Conservation (phyloP, 2,797 vertebrate genomes). For the Premnoplex brunnescens region DNA sequence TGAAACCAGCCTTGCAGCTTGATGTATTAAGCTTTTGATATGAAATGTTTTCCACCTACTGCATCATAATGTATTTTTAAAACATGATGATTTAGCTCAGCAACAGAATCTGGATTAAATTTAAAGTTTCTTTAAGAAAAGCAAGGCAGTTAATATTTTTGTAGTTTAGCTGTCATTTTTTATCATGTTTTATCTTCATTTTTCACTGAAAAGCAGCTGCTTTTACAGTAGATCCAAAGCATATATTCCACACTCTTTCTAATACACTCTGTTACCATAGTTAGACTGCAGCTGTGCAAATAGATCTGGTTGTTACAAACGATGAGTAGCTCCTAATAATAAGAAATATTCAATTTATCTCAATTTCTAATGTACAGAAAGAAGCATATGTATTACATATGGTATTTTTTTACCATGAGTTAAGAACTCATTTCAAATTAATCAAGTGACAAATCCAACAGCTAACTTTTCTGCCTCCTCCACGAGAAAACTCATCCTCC, state of each 20-base stretch:
- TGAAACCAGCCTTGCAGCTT: conserved; percentile 1
- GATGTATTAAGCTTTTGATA: conserved; percentile 54
- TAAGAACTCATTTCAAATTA: background rate
- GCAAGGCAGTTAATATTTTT: background rate
- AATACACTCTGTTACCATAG: background rate
- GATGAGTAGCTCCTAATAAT: background rate
- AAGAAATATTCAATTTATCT: background rate
- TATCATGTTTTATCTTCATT: background rate
- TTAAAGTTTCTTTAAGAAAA: conserved; percentile 4
- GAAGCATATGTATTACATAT: background rate
- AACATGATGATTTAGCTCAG: background rate
- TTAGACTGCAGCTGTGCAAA: background rate
- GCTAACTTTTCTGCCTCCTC: background rate
- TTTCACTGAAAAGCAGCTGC: background rate
- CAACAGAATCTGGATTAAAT: background rate
- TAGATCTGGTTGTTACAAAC: background rate
- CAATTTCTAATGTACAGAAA: background rate
- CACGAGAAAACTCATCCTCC: background rate
- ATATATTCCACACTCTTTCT: background rate
- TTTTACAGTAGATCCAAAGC: background rate
- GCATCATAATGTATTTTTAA: conserved; percentile 14
- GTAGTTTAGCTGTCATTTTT: background rate
- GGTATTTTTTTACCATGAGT: background rate
- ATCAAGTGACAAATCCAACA: background rate
- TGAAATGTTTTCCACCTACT: conserved; percentile 24